Percentiles rank a stretch among this genome's conserved stretches.
Conservation (phyloP, 2,888 invertebrate genomes). For the Sclerodermus sp. region DNA sequence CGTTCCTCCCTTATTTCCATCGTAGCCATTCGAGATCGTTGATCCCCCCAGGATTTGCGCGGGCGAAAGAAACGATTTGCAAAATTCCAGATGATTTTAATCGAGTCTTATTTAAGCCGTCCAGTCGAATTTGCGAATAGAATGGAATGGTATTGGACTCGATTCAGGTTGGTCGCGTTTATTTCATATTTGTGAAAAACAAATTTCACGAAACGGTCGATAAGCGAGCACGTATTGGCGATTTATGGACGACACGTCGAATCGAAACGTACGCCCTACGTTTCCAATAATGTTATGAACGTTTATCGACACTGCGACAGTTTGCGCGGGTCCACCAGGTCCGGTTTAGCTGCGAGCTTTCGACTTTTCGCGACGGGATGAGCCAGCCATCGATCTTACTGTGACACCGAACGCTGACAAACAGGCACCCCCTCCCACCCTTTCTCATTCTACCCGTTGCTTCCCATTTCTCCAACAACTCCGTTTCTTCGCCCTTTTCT, state of each 20-base stretch:
- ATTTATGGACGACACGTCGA: constrained; percentile 26
- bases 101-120: too few species aligned
- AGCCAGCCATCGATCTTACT: background rate
- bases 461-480: background rate
- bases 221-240: constrained; percentile 4
- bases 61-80: too few species aligned
- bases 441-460: background rate
- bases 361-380: constrained; percentile 11
- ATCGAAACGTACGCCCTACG: constrained; percentile 16
- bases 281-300: constrained; percentile 31
- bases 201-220: constrained; percentile 15
- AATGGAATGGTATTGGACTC: too few species aligned
- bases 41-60: too few species aligned
- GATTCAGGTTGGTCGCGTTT: too few species aligned
- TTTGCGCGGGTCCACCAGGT: constrained; percentile 9
- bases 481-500: background rate
- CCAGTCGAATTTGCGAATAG: too few species aligned
- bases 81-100: too few species aligned
- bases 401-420: background rate
- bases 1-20: too few species aligned
- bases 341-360: constrained; percentile 9
- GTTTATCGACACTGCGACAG: constrained; percentile 26
- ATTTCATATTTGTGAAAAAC: constrained; percentile 7
- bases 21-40: too few species aligned
- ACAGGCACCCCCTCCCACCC: background rate